Base-by-base conservation (phyloP, 2,797 vertebrate species). In the Luscinia megarhynchos region DNA sequence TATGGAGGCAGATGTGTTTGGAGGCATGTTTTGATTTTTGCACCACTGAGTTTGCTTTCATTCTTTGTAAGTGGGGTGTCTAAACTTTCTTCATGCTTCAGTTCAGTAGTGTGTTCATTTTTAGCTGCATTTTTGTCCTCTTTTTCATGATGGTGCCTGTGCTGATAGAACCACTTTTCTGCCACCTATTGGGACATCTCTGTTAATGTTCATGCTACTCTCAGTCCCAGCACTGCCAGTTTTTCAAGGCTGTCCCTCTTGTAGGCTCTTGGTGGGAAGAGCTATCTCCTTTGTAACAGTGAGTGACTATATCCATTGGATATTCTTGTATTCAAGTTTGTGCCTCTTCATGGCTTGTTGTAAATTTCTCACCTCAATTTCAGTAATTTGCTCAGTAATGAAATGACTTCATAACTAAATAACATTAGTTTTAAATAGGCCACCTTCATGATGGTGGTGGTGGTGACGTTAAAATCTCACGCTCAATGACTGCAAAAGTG, bases 391-490 rank as follows among this genome's bases (percentile, higher is more conserved):
- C 14, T 72, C 19, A 15, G 2, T 68, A 43, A 40, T 46, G 8
- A 48, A 59, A 58, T 62, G 22, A 6, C 30, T 64, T 68, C 5
- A 4, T 55, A 46, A 45, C 11, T 22, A 66, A 48, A n/a, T 45
- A 66, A 9, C 24, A 14, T 14, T 48, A 70, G 24, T 53, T 74
- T 83, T 36, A 57, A 85, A 14, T 20, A 78, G 41, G 36, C 32
- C 21, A 32, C 30, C 30, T 63, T 68, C 3, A 6, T 41, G 30
- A 32, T 53, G 22, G 27, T 51, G 30, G 30, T 59, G 22, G 38
- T 51, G 23, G 12, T 75, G 1, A 12, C 0, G 34, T 27, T 29
- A 32, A 73, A 46, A 61, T 32, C 1, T 1, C 29, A 5, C 32
- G 12, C 55, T 73, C 50, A 32, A 2, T 54, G 30, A 38, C 23